These are phyloP conservation scores for Proisotoma minuta DNA, from an alignment of 2,888 invertebrate species.

Conservation along the genomic window DNA sequence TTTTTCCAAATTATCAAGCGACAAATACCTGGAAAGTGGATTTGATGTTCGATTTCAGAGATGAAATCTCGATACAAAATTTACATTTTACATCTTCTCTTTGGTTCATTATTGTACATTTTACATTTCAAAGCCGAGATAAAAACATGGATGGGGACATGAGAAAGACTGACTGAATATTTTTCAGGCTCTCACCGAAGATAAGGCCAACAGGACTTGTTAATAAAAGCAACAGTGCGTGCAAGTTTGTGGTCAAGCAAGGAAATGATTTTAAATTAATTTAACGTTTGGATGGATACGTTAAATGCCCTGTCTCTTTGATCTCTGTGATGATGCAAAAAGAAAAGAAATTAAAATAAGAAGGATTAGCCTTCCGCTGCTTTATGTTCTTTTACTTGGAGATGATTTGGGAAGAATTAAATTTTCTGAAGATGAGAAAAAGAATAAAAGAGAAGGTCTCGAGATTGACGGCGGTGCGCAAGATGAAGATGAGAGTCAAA, in stretches of 20 bases:
- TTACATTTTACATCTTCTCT: slow-evolving; percentile 18
- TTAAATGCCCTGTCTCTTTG: no score
- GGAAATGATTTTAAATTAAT: no score
- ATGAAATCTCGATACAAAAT: slow-evolving; percentile 8
- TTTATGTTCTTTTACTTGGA: no score
- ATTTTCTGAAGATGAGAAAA: slow-evolving; percentile 3
- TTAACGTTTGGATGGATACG: no score
- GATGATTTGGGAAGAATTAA: slow-evolving; percentile 18
- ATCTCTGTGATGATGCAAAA: not conserved
- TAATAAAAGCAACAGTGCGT: no score
- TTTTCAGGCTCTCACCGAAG: no score
- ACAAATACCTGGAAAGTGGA: no score
- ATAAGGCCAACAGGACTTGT: no score
- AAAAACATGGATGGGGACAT: no score
- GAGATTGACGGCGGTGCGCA: slow-evolving; percentile 10
- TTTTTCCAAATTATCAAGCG: not conserved
- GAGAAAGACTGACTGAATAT: no score
- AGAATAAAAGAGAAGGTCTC: not conserved
- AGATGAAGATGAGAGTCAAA: slow-evolving; percentile 15
- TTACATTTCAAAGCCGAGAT: no score
- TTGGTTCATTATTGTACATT: slow-evolving; percentile 12
- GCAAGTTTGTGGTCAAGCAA: no score
- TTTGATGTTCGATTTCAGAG: slow-evolving; percentile 8
- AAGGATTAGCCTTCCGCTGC: slow-evolving; percentile 1
- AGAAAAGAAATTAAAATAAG: not conserved